Evolutionary conservation across 2,888 invertebrate genomes (phyloP).

Genomic region (Cylloceria caligata): DNA sequence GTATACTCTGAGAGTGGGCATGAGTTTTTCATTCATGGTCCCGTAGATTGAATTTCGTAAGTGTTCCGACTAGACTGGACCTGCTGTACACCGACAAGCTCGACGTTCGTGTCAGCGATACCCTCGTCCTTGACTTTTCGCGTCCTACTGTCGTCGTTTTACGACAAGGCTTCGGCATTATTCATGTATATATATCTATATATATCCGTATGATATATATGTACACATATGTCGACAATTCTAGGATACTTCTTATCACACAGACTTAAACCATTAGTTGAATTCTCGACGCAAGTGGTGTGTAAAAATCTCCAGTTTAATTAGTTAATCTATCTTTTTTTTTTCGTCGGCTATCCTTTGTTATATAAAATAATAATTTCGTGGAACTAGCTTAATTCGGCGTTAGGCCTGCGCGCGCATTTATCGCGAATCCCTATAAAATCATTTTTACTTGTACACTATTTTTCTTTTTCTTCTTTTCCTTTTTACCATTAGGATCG

Average conservation of each 20-base stretch:
- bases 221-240: conserved; percentile 66
- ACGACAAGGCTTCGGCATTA: conserved; percentile 66
- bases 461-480: conserved; percentile 15
- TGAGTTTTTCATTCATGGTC: conserved; percentile 77
- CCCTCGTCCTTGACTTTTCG: conserved; percentile 49
- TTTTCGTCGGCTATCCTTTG: conserved; percentile 50
- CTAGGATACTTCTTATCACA: conserved; percentile 80
- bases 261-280: conserved; percentile 78
- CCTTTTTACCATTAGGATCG: conserved; percentile 69
- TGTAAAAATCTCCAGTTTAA: conserved; percentile 76
- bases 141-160: conserved; percentile 59
- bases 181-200: conserved; percentile 34
- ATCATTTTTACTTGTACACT: conserved; percentile 42
- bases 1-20: conserved; percentile 67
- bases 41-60: conserved; percentile 76
- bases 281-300: conserved; percentile 76
- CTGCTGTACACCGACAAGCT: conserved; percentile 59
- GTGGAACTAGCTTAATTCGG: conserved; percentile 80
- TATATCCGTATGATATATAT: conserved; percentile 26
- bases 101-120: conserved; percentile 72
- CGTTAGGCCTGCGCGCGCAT: conserved; percentile 80
- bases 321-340: conserved; percentile 64
- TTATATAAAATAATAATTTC: conserved; percentile 82
- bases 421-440: conserved; percentile 65
- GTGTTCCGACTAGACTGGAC: conserved; percentile 78